These are phyloP conservation scores for Amphimedon queenslandica DNA, from an alignment of 37 sponge, comb jelly and placozoan genomes.

Conservation along the genomic window DNA sequence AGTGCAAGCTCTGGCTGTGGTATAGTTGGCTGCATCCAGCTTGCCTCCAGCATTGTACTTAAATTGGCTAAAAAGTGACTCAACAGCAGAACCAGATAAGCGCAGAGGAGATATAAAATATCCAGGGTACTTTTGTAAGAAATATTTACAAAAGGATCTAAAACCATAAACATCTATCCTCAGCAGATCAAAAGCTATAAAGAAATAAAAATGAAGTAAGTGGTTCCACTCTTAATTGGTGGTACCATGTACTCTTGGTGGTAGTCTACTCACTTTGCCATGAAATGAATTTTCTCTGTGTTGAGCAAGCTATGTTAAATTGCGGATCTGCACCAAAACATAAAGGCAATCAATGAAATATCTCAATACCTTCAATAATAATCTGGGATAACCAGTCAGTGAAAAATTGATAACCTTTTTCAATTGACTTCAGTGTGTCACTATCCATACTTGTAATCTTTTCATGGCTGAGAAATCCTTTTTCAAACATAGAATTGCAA, in stretches of 20 bases:
- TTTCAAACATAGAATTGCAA: slow-evolving; percentile 14
- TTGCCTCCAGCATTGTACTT: slow-evolving; percentile 18
- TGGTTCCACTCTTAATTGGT: no score
- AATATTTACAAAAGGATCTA: background rate
- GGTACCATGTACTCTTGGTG: no score
- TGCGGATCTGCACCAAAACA: background rate
- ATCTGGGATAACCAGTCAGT: no score
- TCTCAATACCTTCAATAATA: no score
- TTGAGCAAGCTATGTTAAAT: background rate
- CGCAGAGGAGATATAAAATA: slow-evolving; percentile 14
- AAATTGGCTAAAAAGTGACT: slow-evolving; percentile 6
- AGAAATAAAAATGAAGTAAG: no score
- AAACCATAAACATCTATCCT: slow-evolving; percentile 13
- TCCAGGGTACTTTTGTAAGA: slow-evolving; percentile 5
- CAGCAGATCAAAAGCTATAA: slow-evolving; percentile 15
- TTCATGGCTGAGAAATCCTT: slow-evolving; percentile 9
- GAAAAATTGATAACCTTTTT: no score
- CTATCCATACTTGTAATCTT: background rate
- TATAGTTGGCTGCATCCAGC: slow-evolving; percentile 20
- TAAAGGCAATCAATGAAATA: background rate
- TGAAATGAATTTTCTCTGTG: background rate
- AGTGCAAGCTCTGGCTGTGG: background rate
- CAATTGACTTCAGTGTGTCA: background rate
- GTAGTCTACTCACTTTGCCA: slow-evolving; percentile 14
- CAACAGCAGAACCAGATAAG: slow-evolving; percentile 16